Evolutionary conservation across 2,888 invertebrate species (phyloP), one percentile per base, ranked within the genome.

Genomic region (Oscheius sp.): DNA sequence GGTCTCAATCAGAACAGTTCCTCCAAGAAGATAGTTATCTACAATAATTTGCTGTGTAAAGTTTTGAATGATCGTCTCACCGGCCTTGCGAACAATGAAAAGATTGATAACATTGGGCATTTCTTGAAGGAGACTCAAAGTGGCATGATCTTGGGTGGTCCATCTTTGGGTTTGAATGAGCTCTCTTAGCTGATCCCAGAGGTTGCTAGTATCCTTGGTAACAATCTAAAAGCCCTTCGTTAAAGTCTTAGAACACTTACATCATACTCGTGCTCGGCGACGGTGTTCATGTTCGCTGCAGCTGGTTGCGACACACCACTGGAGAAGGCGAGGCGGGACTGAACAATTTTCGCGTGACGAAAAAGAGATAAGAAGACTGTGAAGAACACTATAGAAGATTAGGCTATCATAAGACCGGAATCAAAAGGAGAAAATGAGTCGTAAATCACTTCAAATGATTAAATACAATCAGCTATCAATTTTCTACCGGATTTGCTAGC

Each of bases 71-170:
- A 37, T 12, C 37, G 15, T 29, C 39, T 1, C 17, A 68, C 68
- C 68, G 34, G 48, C n/a, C 17, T 68, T 68, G 17, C 68, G 33
- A 12, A 50, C 61, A 31, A 61, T 61, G 52, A 68, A 68, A 17
- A 68, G 23, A 12, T 17, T 46, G 48, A 29, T 29, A 15, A 58
- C 48, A n/a, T 58, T 68, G 52, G 42, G 37, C 50, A 61, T 50
- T 31, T 68, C 61, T 42, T 53, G 37, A 5, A 68, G 34, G 20
- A 68, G 68, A 15, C 29, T 52, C 1, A 53, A 37, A 10, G 68
- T 68, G 12, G 58, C 68, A 3, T 52, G 61, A 29, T 68, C 68
- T 31, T 68, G 68, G 4, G 68, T 68, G 37, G 68, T 68, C 68
- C 68, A 68, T 46, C 52, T 20, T 17, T 68, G 58, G 5, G 17